A percentile compares a stretch with the other conserved stretches of the same genome.
Evolutionary conservation across 2,113 vertebrate species (phyloP).

Genomic region (Siphamia tubifer): DNA sequence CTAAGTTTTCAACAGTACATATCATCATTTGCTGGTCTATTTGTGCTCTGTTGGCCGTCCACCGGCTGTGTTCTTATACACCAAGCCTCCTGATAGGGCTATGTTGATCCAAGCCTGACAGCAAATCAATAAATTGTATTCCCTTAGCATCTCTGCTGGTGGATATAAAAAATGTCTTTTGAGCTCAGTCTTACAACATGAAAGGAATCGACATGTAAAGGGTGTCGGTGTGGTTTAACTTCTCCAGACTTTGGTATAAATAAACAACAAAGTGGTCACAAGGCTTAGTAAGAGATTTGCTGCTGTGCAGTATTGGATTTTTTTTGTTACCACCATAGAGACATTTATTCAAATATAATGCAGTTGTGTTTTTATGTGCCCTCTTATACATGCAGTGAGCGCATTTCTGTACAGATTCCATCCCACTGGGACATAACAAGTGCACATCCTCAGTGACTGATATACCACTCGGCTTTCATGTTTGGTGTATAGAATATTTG

Average conservation of each 20-base stretch:
- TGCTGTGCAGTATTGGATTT: constrained; percentile 50
- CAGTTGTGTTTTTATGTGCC: constrained; percentile 6
- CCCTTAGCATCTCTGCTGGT: constrained; percentile 44
- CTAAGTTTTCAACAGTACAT: constrained; percentile 30
- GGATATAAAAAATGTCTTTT: constrained; percentile 57
- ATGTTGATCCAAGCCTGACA: constrained; percentile 59
- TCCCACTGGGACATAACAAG: neutral
- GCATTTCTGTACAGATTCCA: constrained; percentile 4
- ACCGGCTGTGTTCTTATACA: constrained; percentile 23
- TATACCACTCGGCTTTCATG: neutral
- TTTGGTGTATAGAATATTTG: neutral
- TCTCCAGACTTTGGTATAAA: constrained; percentile 56
- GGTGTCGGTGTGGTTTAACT: constrained; percentile 58
- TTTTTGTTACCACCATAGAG: constrained; percentile 22
- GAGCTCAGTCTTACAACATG: constrained; percentile 55
- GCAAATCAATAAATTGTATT: constrained; percentile 73
- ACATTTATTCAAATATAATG: constrained; percentile 58
- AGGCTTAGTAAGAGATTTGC: constrained; percentile 54
- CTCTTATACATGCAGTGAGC: constrained; percentile 11
- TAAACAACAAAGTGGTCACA: constrained; percentile 61
- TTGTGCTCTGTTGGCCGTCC: constrained; percentile 27
- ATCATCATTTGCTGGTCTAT: constrained; percentile 44
- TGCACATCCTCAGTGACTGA: neutral
- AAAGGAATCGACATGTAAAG: constrained; percentile 58
- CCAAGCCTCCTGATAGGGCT: constrained; percentile 42